These are phyloP conservation scores for Brachionus paranguensis DNA, from an alignment of 1,140 invertebrate species.

Conservation along the genomic window DNA sequence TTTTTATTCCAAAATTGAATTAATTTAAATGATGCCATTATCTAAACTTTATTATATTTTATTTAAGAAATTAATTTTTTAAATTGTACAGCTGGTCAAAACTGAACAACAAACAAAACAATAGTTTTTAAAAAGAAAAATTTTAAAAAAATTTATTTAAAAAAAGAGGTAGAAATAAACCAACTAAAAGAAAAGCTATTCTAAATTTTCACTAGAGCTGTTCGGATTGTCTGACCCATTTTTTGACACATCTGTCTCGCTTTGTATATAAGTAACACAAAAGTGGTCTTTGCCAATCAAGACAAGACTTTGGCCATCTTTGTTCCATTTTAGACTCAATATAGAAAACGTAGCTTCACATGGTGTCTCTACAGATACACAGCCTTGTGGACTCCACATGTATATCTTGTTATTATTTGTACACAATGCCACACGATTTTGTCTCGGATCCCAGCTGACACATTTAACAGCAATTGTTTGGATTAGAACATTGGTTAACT, in stretches of 20 bases:
- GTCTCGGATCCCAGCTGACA: conserved; percentile 52
- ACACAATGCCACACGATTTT: conserved; percentile 50
- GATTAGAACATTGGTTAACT: conserved; percentile 47
- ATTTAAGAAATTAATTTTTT: neutral
- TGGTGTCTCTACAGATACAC: conserved; percentile 53
- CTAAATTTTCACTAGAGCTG: conserved; percentile 1
- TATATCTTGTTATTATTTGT: conserved; percentile 54
- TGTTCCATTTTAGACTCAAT: conserved; percentile 49
- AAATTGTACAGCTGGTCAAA: neutral
- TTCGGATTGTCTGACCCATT: conserved; percentile 4
- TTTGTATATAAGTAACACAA: conserved; percentile 45
- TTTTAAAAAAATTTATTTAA: neutral
- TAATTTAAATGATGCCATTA: neutral
- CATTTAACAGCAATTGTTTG: conserved; percentile 51
- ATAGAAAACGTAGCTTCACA: conserved; percentile 52
- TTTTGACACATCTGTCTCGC: neutral
- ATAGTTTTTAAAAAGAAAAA: neutral
- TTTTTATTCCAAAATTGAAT: neutral
- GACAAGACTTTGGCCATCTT: conserved; percentile 48
- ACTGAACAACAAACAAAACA: neutral
- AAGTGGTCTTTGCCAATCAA: conserved; percentile 51
- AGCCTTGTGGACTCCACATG: conserved; percentile 54
- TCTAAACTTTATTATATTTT: neutral
- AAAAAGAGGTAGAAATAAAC: conserved; percentile 37
- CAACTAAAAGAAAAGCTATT: neutral